Evolutionary conservation across 2,113 vertebrate species (phyloP), one percentile per base, ranked within the genome.

Genomic region (Nycticebus coucang): DNA sequence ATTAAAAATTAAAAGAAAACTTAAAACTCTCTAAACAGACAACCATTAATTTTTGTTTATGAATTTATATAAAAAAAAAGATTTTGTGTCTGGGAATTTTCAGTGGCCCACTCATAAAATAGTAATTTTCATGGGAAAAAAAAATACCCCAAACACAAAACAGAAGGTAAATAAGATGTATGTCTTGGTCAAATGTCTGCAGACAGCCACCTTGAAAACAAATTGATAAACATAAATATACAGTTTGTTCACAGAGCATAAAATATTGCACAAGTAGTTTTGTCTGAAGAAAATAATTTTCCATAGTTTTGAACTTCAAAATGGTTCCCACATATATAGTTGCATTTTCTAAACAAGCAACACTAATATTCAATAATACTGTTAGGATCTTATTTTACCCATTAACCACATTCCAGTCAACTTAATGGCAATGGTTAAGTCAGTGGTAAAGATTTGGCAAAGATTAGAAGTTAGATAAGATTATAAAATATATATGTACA

Each of bases 261-360:
- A 99, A 99, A 98, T 99, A 99, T 99, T 99, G 99, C 98, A 99
- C 99, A 98, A 98, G 97, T 96, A 97, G 97, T 97, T 98, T 97
- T 89, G 93, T 97, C 94, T 97, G 72, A 98, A 98, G 96, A 98
- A 97, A 97, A 97, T 59, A 55, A 97, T 95, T 97, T 98, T 87
- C 92, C 85, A 83, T 96, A 95, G 96, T 98, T 97, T 93, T 95
- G 89, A 98, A 98, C 93, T 97, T 97, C 94, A 97, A 96, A 97
- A 97, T 93, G 62, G 87, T 97, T 97, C 92, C 84, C 96, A 95
- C 33, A 69, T 96, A 95, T 96, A 96, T 57, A 97, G 95, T 83
- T 97, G 94, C 89, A 97, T 97, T 98, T 98, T 97, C 95, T 98
- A 98, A 97, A 97, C 93, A 97, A 98, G 90, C 98, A 98, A 98